Evolutionary conservation across 30 jellyfish, hydroid and myxozoan genomes (phyloP).

Genomic region (Nemopilema nomurai): DNA sequence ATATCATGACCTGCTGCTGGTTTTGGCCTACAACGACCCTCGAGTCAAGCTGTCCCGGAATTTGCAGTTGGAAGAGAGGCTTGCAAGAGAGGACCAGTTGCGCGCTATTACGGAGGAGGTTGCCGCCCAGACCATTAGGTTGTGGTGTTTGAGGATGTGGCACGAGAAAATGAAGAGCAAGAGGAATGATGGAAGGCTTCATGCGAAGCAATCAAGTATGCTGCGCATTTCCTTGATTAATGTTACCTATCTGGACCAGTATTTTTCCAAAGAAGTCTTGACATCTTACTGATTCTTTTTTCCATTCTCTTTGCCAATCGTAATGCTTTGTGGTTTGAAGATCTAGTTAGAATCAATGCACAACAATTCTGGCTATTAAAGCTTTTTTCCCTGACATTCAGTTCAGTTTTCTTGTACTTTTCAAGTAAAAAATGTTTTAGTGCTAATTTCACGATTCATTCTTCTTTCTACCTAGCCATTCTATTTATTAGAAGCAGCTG

Average conservation of each 20-base stretch:
- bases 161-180: slow-evolving; percentile 31
- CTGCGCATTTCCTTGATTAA: background rate
- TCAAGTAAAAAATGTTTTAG: too few relatives aligned
- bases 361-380: too few relatives aligned
- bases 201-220: slow-evolving; percentile 52
- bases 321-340: too few relatives aligned
- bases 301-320: background rate
- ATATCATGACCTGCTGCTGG: slow-evolving; percentile 81
- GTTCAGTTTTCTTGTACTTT: too few relatives aligned
- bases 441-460: too few relatives aligned
- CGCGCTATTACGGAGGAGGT: slow-evolving; percentile 82
- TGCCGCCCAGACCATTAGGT: slow-evolving; percentile 87
- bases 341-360: too few relatives aligned
- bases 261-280: background rate
- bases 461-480: too few relatives aligned
- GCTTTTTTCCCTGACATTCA: too few relatives aligned
- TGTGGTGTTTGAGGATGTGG: slow-evolving; percentile 77
- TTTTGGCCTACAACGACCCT: slow-evolving; percentile 78
- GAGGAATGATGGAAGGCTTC: background rate
- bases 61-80: slow-evolving; percentile 89
- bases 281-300: background rate
- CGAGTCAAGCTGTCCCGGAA: slow-evolving; percentile 75
- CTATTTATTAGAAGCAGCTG: too few relatives aligned
- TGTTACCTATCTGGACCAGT: too few relatives aligned
- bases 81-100: slow-evolving; percentile 88